Percentiles rank a stretch among this genome's conserved stretches.
These are phyloP conservation scores for Aethes cnicana DNA, from an alignment of 2,888 invertebrate species.

Conservation along the genomic window DNA sequence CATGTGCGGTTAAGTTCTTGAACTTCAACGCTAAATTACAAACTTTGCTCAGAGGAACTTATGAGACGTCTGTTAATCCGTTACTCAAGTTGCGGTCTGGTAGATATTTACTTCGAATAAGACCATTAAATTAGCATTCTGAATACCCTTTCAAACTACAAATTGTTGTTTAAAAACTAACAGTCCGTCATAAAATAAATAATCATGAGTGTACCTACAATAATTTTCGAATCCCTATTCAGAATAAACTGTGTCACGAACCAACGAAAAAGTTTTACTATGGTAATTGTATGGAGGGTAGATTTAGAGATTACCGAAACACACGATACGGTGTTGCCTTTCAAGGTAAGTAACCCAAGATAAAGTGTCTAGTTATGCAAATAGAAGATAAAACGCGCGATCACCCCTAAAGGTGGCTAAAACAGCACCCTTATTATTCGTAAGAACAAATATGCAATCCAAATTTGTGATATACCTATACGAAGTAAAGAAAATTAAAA, in stretches of 20 bases:
- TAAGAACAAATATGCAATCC: slow-evolving; percentile 4
- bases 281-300: background rate
- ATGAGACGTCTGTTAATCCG: slow-evolving; percentile 47
- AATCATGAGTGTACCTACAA: too few species aligned
- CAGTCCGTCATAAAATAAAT: slow-evolving; percentile 14
- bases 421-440: slow-evolving; percentile 16
- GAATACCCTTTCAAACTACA: slow-evolving; percentile 3
- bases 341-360: slow-evolving; percentile 25
- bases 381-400: slow-evolving; percentile 27
- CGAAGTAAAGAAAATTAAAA: too few species aligned
- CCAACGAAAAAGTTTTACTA: slow-evolving; percentile 9
- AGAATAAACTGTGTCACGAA: slow-evolving; percentile 25
- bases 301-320: slow-evolving; percentile 15
- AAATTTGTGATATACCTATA: too few species aligned
- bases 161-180: slow-evolving; percentile 17
- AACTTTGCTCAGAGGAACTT: slow-evolving; percentile 43
- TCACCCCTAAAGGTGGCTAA: slow-evolving; percentile 14
- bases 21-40: slow-evolving; percentile 46
- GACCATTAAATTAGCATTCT: slow-evolving; percentile 18
- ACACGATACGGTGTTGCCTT: slow-evolving; percentile 22
- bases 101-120: slow-evolving; percentile 28
- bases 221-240: slow-evolving; percentile 19
- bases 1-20: slow-evolving; percentile 36
- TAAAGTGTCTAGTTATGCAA: slow-evolving; percentile 31
- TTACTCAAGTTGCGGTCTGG: slow-evolving; percentile 33